phyloP scores from a whole-genome alignment of 64 coral and sea anemone species.

The Pocillopora verrucosa region DNA sequence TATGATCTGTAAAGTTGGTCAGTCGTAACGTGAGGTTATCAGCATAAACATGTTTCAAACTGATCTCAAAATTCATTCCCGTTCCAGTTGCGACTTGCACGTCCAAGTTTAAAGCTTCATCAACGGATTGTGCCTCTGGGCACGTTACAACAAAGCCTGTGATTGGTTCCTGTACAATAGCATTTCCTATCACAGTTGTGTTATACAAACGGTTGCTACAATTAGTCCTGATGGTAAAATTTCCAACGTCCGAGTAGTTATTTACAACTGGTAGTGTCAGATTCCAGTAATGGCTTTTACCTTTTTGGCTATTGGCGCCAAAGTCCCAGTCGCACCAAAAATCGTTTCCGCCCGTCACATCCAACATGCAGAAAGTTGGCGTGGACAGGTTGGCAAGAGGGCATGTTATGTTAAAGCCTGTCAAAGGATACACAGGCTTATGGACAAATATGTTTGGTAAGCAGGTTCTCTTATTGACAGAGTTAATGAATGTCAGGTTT shows the following conservation, averaged over 20 bases:
- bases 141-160: constrained; percentile 1
- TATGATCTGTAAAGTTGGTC: not conserved
- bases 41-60: not conserved
- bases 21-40: not conserved
- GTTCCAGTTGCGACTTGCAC: constrained; percentile 33
- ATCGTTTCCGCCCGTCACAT: constrained; percentile 58
- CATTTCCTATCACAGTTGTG: not conserved
- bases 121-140: constrained; percentile 19
- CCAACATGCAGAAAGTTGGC: constrained; percentile 44
- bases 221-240: constrained; percentile 36
- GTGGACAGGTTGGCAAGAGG: constrained; percentile 14
- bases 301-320: constrained; percentile 34
- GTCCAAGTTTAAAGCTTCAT: not conserved
- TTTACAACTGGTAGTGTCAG: constrained; percentile 24
- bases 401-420: constrained; percentile 27
- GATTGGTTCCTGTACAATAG: constrained; percentile 58
- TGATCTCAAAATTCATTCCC: constrained; percentile 40
- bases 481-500: constrained; percentile 62
- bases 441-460: constrained; percentile 41
- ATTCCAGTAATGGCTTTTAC: constrained; percentile 44
- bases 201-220: constrained; percentile 70
- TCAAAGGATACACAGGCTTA: constrained; percentile 69
- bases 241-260: constrained; percentile 1
- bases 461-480: constrained; percentile 43
- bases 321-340: constrained; percentile 77